Base-by-base conservation (phyloP, 2,888 invertebrate genomes). In the Autographa gamma region DNA sequence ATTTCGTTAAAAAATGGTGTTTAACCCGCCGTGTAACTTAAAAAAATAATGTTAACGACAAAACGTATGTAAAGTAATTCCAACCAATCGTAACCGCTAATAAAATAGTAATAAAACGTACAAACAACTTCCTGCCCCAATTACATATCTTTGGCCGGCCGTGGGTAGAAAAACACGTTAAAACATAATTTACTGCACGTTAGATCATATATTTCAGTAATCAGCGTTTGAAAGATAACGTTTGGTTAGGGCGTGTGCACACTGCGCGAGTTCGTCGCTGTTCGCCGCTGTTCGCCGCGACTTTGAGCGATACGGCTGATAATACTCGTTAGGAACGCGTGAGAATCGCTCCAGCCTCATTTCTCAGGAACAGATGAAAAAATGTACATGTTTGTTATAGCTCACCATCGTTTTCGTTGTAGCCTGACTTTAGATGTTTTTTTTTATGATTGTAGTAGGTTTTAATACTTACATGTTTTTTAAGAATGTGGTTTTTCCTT, bases 341-440 rank as follows among this genome's bases (percentile, higher is more conserved):
- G 93, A 93, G 93, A 93, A 91, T 84, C 80, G 76, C 79, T 76
- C 72, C 80, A 80, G 82, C 85, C 85, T 82, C 85, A 86, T 86
- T 90, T 90, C 91, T 88, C 89, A 89, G 85, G 83, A 63, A 60
- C 76, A 81, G 73, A 84, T 77, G 76, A 83, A 84, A 85, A 83
- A 79, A 71, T 58, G 19, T 77, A 72, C 77, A 77, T 77, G 72
- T 80, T 82, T 82, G 73, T 64, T 80, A 76, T 68, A 79, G 54
- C 19, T 11, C 60, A 56, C 43, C 69, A 83, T 83, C 68, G 66
- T 74, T 79, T 81, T 52, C 60, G 64, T 70, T 65, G 69, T 72
- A 74, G 60, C 32, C 48, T 71, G 63, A 63, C 54, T 68, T 60
- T 61, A 70, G 64, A 81, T 81, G 62, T 43, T 63, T 68, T 71